These are phyloP conservation scores for Chrysogorgia sp. DNA, from an alignment of 92 coral and sea anemone genomes.

Conservation along the genomic window DNA sequence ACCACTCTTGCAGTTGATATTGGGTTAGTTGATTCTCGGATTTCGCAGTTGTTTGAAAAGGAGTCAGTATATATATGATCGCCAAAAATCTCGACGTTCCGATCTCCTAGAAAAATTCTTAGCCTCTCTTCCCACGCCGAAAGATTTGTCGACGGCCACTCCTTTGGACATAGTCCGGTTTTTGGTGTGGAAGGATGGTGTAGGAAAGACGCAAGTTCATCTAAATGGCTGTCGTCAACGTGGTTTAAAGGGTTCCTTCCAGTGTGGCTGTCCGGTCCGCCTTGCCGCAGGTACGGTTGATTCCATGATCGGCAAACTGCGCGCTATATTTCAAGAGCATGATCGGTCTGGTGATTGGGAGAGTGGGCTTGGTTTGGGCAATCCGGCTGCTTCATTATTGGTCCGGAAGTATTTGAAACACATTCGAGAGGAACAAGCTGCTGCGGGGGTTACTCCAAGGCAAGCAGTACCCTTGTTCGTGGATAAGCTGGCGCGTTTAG, in stretches of 20 bases:
- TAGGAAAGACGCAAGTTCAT: conserved; percentile 45
- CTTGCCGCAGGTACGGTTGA: conserved; percentile 59
- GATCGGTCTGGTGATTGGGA: conserved; percentile 58
- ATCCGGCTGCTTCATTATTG: conserved; percentile 49
- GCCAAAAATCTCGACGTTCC: conserved; percentile 44
- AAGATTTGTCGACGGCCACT: conserved; percentile 33
- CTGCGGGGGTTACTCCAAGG: conserved; percentile 54
- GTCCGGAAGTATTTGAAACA: conserved; percentile 42
- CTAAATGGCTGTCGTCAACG: not conserved
- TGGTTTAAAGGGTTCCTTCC: conserved; percentile 23
- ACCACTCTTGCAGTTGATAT: not conserved
- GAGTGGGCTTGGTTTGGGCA: conserved; percentile 41
- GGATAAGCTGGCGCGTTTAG: conserved; percentile 50
- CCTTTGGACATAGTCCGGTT: conserved; percentile 47
- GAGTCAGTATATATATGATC: conserved; percentile 37
- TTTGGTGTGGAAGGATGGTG: conserved; percentile 44
- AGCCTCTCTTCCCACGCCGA: conserved; percentile 38
- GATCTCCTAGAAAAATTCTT: conserved; percentile 12
- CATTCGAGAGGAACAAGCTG: conserved; percentile 60
- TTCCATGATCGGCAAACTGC: conserved; percentile 57
- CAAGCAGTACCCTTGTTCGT: conserved; percentile 64
- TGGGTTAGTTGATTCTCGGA: not conserved
- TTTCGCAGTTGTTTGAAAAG: not conserved
- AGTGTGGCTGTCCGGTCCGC: conserved; percentile 30
- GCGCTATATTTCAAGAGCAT: conserved; percentile 51